Conservation (phyloP, 2,113 vertebrate species). For the Scophthalmus maximus region DNA sequence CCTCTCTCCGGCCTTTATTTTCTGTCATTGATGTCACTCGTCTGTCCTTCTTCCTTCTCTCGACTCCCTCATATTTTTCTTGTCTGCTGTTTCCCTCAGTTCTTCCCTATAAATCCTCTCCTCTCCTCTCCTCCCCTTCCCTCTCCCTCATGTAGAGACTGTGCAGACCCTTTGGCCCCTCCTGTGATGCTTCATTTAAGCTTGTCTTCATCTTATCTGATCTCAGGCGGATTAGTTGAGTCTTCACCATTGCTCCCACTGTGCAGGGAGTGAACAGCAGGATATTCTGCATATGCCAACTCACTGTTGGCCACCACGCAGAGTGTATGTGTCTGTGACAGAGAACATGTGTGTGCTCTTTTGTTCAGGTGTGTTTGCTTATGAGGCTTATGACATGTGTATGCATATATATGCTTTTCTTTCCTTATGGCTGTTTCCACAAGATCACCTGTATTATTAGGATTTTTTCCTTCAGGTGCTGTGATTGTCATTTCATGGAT, state of each 20-base stretch:
- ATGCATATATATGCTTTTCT: conserved; percentile 22
- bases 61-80: not conserved
- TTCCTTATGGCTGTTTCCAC: not conserved
- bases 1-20: conserved; percentile 19
- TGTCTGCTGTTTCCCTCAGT: not conserved
- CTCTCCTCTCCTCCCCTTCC: conserved; percentile 2
- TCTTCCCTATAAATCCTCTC: conserved; percentile 1
- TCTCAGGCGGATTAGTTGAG: conserved; percentile 59
- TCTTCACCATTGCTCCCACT: conserved; percentile 32
- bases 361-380: not conserved
- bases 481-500: too few relatives aligned
- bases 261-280: conserved; percentile 47
- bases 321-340: conserved; percentile 15
- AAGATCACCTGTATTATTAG: too few relatives aligned
- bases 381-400: not conserved
- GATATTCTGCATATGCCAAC: conserved; percentile 26
- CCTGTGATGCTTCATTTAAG: conserved; percentile 48
- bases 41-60: conserved; percentile 13
- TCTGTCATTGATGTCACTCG: conserved; percentile 17
- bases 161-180: conserved; percentile 29
- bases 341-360: conserved; percentile 2
- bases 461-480: too few relatives aligned
- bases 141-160: not conserved
- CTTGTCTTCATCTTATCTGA: conserved; percentile 60
- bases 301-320: conserved; percentile 6